Percentiles rank a stretch among this genome's conserved stretches.
phyloP scores from a whole-genome alignment of 2,113 vertebrate genomes.

The Boulengeromyrus knoepffleri region DNA sequence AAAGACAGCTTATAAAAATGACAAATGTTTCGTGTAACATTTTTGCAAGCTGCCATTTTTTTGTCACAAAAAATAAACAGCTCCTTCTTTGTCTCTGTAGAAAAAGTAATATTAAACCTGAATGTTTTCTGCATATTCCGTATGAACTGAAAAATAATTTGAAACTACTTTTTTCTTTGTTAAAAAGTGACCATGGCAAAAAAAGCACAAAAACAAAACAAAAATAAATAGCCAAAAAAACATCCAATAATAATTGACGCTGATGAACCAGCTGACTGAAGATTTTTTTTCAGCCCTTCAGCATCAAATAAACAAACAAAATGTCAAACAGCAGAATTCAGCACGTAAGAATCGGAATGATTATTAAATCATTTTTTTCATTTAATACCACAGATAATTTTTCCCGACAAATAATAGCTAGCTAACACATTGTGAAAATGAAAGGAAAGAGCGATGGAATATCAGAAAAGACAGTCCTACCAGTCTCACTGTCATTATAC shows the following conservation, averaged over 20 bases:
- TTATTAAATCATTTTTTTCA: not conserved
- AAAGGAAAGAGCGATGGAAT: not conserved
- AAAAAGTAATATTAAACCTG: conserved; percentile 13
- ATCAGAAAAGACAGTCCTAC: conserved; percentile 14
- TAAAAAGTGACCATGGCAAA: not conserved
- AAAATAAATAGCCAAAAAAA: not conserved
- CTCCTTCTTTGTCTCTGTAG: conserved; percentile 6
- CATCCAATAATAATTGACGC: not conserved
- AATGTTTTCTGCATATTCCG: conserved; percentile 11
- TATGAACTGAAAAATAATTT: not conserved
- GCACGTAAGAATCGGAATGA: conserved; percentile 40
- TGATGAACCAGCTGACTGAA: conserved; percentile 22
- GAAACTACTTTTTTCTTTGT: not conserved
- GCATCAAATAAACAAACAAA: conserved; percentile 27
- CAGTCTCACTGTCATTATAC: not conserved
- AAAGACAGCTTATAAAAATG: not conserved
- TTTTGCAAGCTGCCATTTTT: not conserved
- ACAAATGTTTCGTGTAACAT: not conserved
- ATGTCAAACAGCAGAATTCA: conserved; percentile 35
- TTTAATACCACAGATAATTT: conserved; percentile 18
- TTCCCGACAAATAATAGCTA: not conserved
- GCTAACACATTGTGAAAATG: not conserved
- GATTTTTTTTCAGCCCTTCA: conserved; percentile 36
- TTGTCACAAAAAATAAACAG: not conserved
- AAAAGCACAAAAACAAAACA: not conserved